Evolutionary conservation across 2,797 vertebrate species (phyloP).

Genomic region (Sebastes miniatus): DNA sequence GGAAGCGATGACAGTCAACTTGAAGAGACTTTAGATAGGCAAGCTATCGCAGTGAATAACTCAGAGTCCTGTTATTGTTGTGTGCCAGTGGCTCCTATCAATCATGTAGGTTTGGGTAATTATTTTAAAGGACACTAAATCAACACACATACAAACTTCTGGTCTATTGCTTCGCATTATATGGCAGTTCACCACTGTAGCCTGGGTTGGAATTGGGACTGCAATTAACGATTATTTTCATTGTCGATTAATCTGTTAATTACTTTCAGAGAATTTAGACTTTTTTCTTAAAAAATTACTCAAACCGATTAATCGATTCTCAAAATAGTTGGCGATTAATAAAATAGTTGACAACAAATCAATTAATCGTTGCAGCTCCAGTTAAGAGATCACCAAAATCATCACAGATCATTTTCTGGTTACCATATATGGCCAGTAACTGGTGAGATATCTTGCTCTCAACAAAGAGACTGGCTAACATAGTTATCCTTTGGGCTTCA

Average conservation of each 20-base stretch:
- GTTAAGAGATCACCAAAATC: neutral
- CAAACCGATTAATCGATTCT: no score
- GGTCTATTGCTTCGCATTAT: neutral
- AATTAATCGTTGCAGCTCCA: no score
- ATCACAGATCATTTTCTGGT: neutral
- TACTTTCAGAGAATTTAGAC: no score
- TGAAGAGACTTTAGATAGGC: neutral
- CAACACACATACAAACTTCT: neutral
- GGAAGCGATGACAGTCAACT: neutral
- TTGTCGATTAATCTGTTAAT: no score
- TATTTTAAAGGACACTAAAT: neutral
- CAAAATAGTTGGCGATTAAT: no score
- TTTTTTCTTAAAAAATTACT: no score
- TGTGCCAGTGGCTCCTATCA: neutral
- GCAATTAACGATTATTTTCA: no score
- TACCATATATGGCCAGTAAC: neutral
- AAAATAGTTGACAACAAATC: no score
- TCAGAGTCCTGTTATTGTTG: neutral
- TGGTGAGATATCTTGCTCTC: neutral
- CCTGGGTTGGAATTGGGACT: no score
- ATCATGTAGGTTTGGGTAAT: neutral
- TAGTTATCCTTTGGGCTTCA: neutral
- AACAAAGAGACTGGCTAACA: neutral
- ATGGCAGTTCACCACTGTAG: neutral
- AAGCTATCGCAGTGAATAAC: neutral